Conservation (phyloP, 2,797 vertebrate species). For the Petrocephalus schoutedeni region DNA sequence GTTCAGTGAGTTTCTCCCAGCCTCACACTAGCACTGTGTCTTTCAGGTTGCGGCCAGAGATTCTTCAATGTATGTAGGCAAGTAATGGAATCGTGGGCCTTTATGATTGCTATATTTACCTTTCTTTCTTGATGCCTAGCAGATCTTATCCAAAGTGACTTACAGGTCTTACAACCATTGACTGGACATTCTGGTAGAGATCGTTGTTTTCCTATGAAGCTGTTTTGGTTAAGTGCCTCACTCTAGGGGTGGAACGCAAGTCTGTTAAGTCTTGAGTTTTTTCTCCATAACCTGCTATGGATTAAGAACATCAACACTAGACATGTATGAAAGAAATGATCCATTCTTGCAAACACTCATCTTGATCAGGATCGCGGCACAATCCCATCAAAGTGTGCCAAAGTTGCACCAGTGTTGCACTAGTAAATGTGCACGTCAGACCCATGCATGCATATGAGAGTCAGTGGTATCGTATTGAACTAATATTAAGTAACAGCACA, state of each 20-base stretch:
- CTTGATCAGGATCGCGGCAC: neutral
- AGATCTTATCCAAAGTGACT: constrained; percentile 8
- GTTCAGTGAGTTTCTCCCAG: neutral
- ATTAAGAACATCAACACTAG: neutral
- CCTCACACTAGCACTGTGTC: neutral
- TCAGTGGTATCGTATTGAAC: neutral
- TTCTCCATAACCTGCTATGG: neutral
- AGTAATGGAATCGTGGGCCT: neutral
- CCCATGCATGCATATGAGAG: neutral
- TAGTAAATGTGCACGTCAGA: neutral
- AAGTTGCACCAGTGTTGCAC: neutral
- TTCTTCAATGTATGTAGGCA: neutral
- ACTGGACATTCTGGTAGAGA: neutral
- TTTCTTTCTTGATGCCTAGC: neutral
- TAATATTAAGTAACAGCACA: neutral
- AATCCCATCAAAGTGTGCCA: neutral
- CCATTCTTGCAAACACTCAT: neutral
- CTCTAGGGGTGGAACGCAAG: neutral
- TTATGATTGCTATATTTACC: neutral
- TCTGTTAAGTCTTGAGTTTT: too few relatives aligned
- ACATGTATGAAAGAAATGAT: neutral
- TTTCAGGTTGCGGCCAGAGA: neutral
- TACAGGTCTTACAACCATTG: neutral
- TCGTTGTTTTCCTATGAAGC: neutral
- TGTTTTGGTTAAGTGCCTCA: neutral